These are phyloP conservation scores for Oncorhynchus keta DNA, from an alignment of 2,113 vertebrate species.

Conservation along the genomic window DNA sequence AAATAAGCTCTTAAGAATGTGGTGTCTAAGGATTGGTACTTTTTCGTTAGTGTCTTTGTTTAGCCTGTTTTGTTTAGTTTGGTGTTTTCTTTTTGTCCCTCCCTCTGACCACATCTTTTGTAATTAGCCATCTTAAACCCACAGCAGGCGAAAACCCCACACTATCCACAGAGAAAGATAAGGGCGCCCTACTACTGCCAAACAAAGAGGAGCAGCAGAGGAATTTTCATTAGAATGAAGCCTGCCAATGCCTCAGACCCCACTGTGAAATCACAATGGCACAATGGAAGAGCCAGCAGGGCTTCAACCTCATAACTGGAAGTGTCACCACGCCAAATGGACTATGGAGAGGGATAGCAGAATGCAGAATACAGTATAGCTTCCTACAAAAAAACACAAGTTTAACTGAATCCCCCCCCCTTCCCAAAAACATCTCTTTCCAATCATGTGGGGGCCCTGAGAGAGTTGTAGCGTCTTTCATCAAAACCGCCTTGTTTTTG, in stretches of 20 bases:
- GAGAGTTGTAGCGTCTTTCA: conserved; percentile 61
- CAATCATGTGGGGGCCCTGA: conserved; percentile 54
- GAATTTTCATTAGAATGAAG: conserved; percentile 85
- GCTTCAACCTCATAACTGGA: conserved; percentile 69
- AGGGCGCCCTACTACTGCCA: conserved; percentile 54
- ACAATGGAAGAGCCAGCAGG: conserved; percentile 64
- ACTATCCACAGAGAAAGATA: conserved; percentile 65
- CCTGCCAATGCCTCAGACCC: conserved; percentile 65
- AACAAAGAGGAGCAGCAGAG: conserved; percentile 74
- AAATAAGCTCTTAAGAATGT: conserved; percentile 39
- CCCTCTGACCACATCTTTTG: conserved; percentile 64
- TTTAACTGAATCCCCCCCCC: conserved; percentile 27
- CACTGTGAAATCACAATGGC: conserved; percentile 74
- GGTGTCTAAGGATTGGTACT: conserved; percentile 17
- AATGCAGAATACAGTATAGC: conserved; percentile 52
- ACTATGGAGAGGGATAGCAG: conserved; percentile 49
- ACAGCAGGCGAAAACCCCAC: conserved; percentile 71
- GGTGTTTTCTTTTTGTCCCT: conserved; percentile 55
- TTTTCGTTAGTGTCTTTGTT: conserved; percentile 43
- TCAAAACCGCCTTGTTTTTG: conserved; percentile 69
- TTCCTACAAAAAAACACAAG: conserved; percentile 35
- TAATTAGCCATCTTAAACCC: conserved; percentile 79
- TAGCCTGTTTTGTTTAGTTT: conserved; percentile 51
- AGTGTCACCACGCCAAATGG: conserved; percentile 62
- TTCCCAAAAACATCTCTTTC: conserved; percentile 59